Conservation (phyloP, 1,140 invertebrate species). For the Heliconius congener region DNA sequence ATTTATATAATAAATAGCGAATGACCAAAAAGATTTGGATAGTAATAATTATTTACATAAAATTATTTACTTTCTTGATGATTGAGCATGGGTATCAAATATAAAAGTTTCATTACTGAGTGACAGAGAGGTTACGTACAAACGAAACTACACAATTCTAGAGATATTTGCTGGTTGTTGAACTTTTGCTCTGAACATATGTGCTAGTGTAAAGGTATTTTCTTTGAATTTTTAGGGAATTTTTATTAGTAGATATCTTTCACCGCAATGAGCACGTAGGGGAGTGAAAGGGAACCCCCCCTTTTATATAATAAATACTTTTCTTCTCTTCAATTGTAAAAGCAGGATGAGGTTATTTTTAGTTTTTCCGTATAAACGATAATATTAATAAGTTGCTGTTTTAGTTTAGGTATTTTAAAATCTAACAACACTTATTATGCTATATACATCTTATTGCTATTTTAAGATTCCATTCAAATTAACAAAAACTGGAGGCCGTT, state of each 20-base stretch:
- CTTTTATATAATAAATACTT: neutral
- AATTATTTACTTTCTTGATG: neutral
- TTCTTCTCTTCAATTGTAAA: neutral
- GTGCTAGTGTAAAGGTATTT: too few relatives aligned
- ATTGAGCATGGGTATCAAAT: neutral
- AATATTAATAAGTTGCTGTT: neutral
- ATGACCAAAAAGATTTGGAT: neutral
- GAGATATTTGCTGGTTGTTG: too few relatives aligned
- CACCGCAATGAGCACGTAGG: neutral
- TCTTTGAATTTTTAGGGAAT: too few relatives aligned
- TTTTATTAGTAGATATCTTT: too few relatives aligned
- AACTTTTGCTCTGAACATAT: too few relatives aligned
- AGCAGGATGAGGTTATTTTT: constrained; percentile 1
- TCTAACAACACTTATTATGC: neutral
- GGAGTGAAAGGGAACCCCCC: neutral
- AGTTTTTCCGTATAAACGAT: neutral
- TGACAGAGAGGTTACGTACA: too few relatives aligned
- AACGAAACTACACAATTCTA: too few relatives aligned
- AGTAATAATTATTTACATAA: neutral
- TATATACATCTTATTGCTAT: neutral
- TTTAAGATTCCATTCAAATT: neutral
- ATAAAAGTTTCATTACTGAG: too few relatives aligned
- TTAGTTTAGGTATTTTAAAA: neutral
- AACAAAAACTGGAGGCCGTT: too few relatives aligned
- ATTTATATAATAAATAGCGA: neutral